Evolutionary conservation across 2,888 invertebrate genomes (phyloP).

Genomic region (Cheiracanthium punctorium): DNA sequence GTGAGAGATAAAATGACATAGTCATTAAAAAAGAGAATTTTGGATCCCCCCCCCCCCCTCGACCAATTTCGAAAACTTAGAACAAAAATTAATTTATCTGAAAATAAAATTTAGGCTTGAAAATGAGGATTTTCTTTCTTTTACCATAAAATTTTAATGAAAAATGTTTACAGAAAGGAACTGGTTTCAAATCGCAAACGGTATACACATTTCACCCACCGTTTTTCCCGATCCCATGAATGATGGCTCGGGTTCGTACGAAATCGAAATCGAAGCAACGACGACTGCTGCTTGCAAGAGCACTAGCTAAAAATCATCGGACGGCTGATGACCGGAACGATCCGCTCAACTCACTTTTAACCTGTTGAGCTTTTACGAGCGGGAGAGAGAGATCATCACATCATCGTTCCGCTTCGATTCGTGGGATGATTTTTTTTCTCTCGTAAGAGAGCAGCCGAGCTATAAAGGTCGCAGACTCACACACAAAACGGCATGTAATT

Average conservation of each 20-base stretch:
- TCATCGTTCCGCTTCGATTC: neutral
- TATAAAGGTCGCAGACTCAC: neutral
- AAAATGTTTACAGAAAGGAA: too few species aligned
- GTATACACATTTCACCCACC: neutral
- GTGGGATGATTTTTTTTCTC: neutral
- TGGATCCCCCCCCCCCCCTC: too few species aligned
- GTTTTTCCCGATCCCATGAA: neutral
- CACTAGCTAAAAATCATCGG: neutral
- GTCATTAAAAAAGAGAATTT: too few species aligned
- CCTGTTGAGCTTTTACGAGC: neutral
- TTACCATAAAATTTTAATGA: too few species aligned
- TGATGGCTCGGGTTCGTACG: neutral
- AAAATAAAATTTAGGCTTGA: too few species aligned
- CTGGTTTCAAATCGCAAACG: too few species aligned
- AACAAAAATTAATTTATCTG: too few species aligned
- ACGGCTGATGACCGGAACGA: neutral
- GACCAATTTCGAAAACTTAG: too few species aligned
- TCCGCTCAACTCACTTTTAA: neutral
- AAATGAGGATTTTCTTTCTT: too few species aligned
- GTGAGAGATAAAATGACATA: too few species aligned
- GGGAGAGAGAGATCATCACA: too few species aligned
- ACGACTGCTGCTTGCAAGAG: too few species aligned
- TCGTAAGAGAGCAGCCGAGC: neutral
- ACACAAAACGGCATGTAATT: neutral
- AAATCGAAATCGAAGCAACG: constrained; percentile 3